Evolutionary conservation across 2,888 invertebrate genomes (phyloP).

Genomic region (Campoplex capitator): DNA sequence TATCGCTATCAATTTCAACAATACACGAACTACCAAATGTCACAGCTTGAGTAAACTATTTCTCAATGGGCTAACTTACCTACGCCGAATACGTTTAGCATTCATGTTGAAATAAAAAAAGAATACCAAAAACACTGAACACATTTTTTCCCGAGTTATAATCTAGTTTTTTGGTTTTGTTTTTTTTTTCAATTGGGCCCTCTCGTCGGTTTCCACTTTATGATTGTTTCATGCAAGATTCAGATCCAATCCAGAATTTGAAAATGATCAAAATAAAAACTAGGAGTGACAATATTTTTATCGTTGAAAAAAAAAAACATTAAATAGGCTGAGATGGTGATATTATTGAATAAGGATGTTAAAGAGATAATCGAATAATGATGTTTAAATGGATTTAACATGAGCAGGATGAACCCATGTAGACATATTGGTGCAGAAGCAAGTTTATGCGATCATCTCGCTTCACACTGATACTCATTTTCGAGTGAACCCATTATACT

Average conservation of each 20-base stretch:
- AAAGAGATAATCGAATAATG: neutral
- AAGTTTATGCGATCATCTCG: conserved; percentile 43
- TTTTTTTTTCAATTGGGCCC: neutral
- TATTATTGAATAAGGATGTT: neutral
- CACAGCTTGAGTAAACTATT: neutral
- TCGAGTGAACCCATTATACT: conserved; percentile 51
- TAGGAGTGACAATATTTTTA: neutral
- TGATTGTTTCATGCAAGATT: too few species aligned
- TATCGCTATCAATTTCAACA: conserved; percentile 18
- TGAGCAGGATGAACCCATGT: neutral
- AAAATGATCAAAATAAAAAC: too few species aligned
- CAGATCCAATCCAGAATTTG: too few species aligned
- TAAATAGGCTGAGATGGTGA: neutral
- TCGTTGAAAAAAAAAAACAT: neutral
- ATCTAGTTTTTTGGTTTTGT: neutral
- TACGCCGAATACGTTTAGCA: neutral
- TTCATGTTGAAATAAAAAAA: neutral
- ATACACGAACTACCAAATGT: conserved; percentile 1
- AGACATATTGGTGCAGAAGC: conserved; percentile 7
- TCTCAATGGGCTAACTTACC: neutral
- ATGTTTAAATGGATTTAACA: neutral
- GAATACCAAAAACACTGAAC: neutral
- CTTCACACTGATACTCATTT: conserved; percentile 57
- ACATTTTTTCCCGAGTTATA: neutral
- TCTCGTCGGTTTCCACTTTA: too few species aligned